Evolutionary conservation across 1,140 invertebrate species (phyloP).

Genomic region (Andrena cerasifolii): DNA sequence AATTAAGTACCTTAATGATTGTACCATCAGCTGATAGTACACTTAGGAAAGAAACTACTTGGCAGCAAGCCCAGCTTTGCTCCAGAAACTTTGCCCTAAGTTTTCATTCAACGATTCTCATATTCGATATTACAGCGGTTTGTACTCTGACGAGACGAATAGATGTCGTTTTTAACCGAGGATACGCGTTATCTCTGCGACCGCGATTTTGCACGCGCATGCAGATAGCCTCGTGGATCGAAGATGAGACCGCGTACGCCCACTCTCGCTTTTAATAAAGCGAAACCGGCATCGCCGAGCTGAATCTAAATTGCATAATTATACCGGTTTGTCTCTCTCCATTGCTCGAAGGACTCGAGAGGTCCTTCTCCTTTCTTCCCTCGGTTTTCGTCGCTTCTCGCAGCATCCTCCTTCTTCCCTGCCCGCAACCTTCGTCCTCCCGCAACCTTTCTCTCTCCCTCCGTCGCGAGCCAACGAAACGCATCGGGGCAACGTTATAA

Average conservation of each 20-base stretch:
- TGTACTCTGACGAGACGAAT: not conserved
- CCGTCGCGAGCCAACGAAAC: not conserved
- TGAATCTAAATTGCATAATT: constrained; percentile 79
- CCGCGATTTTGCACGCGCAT: not conserved
- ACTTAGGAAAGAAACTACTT: too few species aligned
- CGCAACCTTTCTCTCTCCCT: constrained; percentile 7
- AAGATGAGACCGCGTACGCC: constrained; percentile 55
- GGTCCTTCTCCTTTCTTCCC: too few species aligned
- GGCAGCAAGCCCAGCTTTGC: too few species aligned
- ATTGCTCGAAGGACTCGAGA: constrained; percentile 7
- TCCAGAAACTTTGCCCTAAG: too few species aligned
- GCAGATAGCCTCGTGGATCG: not conserved
- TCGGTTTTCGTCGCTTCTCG: constrained; percentile 11
- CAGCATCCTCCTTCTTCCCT: not conserved
- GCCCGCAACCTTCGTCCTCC: constrained; percentile 18
- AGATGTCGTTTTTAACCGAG: constrained; percentile 27
- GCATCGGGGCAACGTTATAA: constrained; percentile 36
- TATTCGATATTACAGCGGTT: not conserved
- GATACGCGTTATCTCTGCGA: constrained; percentile 42
- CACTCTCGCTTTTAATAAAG: constrained; percentile 76
- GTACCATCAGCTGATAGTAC: too few species aligned
- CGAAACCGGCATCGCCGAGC: constrained; percentile 74
- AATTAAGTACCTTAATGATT: too few species aligned
- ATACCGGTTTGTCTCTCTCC: constrained; percentile 65
- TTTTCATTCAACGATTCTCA: too few species aligned